Conservation (phyloP, 2,888 invertebrate genomes). For the Scelioninae gen. 1 region DNA sequence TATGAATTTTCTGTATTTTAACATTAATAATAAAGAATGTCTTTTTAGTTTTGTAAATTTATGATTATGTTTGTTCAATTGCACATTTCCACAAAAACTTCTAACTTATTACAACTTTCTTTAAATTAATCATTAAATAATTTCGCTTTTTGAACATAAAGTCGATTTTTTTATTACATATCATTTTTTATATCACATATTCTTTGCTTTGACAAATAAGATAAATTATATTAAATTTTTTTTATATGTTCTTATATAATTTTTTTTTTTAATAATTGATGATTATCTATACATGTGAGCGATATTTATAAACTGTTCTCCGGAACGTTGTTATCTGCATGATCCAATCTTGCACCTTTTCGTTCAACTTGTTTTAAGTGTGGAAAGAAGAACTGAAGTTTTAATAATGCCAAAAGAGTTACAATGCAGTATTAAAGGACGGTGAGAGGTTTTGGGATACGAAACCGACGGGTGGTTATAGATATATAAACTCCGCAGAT, state of each 20-base stretch:
- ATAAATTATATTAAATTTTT: not conserved
- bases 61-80: no score
- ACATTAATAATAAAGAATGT: no score
- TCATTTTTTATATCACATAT: no score
- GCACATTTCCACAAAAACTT: no score
- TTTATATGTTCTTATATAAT: constrained; percentile 24
- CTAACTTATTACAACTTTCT: no score
- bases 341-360: constrained; percentile 59
- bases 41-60: no score
- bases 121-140: no score
- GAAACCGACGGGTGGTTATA: constrained; percentile 55
- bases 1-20: no score
- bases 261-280: constrained; percentile 12
- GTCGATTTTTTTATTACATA: no score
- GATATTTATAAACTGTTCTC: constrained; percentile 38
- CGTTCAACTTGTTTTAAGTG: constrained; percentile 46
- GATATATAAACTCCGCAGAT: constrained; percentile 66
- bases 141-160: no score
- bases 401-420: constrained; percentile 66
- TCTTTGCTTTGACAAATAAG: not conserved
- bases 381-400: constrained; percentile 54
- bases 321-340: constrained; percentile 33
- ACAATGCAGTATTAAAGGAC: constrained; percentile 67
- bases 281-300: constrained; percentile 23
- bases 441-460: constrained; percentile 68